Base-by-base conservation (phyloP, 2,888 invertebrate genomes). In the Epistrophe eligans region DNA sequence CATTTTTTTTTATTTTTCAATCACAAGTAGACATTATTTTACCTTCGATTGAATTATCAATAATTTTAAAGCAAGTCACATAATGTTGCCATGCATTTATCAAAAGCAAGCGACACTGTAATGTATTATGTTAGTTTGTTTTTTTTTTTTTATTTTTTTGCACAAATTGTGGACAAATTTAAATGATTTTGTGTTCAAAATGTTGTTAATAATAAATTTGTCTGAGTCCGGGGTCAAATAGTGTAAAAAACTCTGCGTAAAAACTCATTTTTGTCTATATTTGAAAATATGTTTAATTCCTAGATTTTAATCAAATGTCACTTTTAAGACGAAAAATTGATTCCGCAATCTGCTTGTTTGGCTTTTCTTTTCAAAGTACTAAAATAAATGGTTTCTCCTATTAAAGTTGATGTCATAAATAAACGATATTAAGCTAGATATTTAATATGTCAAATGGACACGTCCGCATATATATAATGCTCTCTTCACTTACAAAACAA, bases 11-110 rank as follows among this genome's bases (percentile, higher is more conserved):
- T n/a, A n/a, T n/a, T n/a, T n/a, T 67, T 67, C 70, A 70, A 48
- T 70, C 70, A 70, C 28, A 38, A 40, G 70, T 70, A 52, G 70
- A 67, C 50, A 84, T 80, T 76, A 58, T 66, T 80, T 80, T 72
- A 58, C 64, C 40, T 72, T 58, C 38, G 48, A 50, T 62, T 77
- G 82, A 77, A 71, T 76, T 71, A 35, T 48, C 35, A 50, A 19
- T 17, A 72, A 52, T 81, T 80, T 45, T 11, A 55, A 84, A 81
- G 64, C 81, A 72, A 57, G 60, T 66, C 84, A 84, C 81, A 81
- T 67, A 50, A 32, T 71, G 45, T 67, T 66, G 72, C 55, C 77
- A 81, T 50, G 77, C 66, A 80, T 76, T 64, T 74, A 48, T 62
- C 50, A 48, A 50, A 70, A 70, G 70, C 32, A 28, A 70, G 70